Conservation (phyloP, 2,797 vertebrate genomes). For the Gymnoscopelus braueri region DNA sequence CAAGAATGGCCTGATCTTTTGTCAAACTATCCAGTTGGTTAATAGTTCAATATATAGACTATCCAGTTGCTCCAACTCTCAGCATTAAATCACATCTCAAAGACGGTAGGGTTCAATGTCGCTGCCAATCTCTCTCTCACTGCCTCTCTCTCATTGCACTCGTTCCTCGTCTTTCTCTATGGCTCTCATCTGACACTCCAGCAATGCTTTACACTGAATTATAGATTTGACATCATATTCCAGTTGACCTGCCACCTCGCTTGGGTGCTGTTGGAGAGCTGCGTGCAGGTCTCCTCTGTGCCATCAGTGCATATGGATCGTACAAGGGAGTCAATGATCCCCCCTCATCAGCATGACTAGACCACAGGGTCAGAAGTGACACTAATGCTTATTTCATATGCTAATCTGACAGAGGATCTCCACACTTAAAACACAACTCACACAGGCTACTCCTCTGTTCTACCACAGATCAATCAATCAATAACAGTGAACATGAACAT, state of each 20-base stretch:
- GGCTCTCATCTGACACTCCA: slow-evolving; percentile 29
- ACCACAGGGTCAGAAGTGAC: slow-evolving; percentile 38
- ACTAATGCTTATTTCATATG: slow-evolving; percentile 45
- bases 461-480: slow-evolving; percentile 1
- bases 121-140: slow-evolving; percentile 2
- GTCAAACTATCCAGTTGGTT: too few species aligned
- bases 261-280: slow-evolving; percentile 14
- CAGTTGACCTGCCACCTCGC: slow-evolving; percentile 53
- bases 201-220: slow-evolving; percentile 54
- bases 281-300: slow-evolving; percentile 20
- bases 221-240: slow-evolving; percentile 56
- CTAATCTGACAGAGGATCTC: slow-evolving; percentile 41
- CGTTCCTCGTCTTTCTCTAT: slow-evolving; percentile 11
- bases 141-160: slow-evolving; percentile 2
- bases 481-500: slow-evolving; percentile 10
- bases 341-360: slow-evolving; percentile 27
- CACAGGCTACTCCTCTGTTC: background rate
- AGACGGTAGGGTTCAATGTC: background rate
- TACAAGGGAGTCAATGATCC: slow-evolving; percentile 26
- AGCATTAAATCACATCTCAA: slow-evolving; percentile 10
- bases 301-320: slow-evolving; percentile 27
- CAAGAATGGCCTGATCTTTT: too few species aligned
- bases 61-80: background rate
- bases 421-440: slow-evolving; percentile 19
- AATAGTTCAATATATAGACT: too few species aligned